Conservation (phyloP, 2,888 invertebrate species). For the Caenorhabditis japonica region DNA sequence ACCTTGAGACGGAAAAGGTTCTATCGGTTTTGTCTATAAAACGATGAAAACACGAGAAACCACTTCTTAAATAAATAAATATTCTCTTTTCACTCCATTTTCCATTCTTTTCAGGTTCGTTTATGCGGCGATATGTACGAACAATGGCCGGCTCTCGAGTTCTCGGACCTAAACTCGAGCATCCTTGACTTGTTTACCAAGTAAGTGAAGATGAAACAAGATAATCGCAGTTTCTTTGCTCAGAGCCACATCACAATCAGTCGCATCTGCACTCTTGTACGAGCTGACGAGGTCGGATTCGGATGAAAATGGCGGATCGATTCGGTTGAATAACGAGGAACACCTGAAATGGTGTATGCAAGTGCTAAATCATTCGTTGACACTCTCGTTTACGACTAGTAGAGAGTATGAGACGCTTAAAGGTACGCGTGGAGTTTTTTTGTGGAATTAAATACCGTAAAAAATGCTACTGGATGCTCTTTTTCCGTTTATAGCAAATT, state of each 20-base stretch:
- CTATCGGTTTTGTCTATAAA: constrained; percentile 9
- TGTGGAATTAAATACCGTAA: too few relatives aligned
- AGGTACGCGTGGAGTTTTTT: constrained; percentile 46
- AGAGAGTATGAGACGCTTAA: constrained; percentile 69
- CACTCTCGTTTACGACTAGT: constrained; percentile 65
- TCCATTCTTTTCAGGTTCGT: constrained; percentile 54
- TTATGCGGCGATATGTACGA: constrained; percentile 65
- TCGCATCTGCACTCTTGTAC: constrained; percentile 56
- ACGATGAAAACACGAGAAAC: too few relatives aligned
- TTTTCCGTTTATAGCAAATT: too few relatives aligned
- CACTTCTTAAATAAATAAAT: too few relatives aligned
- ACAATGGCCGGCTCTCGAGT: constrained; percentile 75
- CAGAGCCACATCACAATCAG: constrained; percentile 61
- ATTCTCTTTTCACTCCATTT: neutral
- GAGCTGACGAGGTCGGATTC: constrained; percentile 56
- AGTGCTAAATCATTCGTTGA: constrained; percentile 73
- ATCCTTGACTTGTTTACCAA: constrained; percentile 73
- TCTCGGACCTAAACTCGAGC: constrained; percentile 68
- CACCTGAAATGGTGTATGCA: constrained; percentile 76
- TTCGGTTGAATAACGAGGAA: constrained; percentile 65
- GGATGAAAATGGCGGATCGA: constrained; percentile 49
- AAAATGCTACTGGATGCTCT: too few relatives aligned
- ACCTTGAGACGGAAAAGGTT: constrained; percentile 14
- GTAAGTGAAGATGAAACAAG: constrained; percentile 42
- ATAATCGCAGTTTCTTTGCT: neutral